Base-by-base conservation (phyloP, 1,140 invertebrate species). In the Tetraneura akinire region DNA sequence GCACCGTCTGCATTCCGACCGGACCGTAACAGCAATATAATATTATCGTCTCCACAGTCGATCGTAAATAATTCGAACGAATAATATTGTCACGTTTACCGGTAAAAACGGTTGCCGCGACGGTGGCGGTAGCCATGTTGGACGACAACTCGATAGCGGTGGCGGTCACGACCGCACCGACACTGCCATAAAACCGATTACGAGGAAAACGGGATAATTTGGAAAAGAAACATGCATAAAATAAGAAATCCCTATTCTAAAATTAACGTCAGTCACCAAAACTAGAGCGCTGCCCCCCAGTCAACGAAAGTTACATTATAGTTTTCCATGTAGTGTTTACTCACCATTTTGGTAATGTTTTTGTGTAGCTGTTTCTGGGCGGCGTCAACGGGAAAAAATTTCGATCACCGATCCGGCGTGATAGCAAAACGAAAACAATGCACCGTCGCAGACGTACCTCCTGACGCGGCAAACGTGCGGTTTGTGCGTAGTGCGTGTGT, bases 301-400 rank as follows among this genome's bases (percentile, higher is more conserved):
- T n/a, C n/a, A n/a, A n/a, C n/a, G n/a, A n/a, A n/a, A n/a, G n/a
- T n/a, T n/a, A n/a, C n/a, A n/a, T n/a, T n/a, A n/a, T n/a, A n/a
- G n/a, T n/a, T n/a, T n/a, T n/a, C n/a, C n/a, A n/a, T n/a, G n/a
- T 21, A 6, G 32, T 14, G 21, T 4, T 32, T 16, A 57, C 73
- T 76, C 73, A 76, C 73, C 73, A 76, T 76, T 57, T 76, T 76
- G 1, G 29, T 76, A 32, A 55, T 76, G 51, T 45, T 73, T 4
- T 26, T 29, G 32, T 4, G 3, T 37, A 4, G 32, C 32, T 4
- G 3, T 37, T 37, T 3, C 32, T 37, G 18, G 73, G 11, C 23
- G 23, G 21, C 53, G 73, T 74, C n/a, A 29, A 32, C 45, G 51
- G 55, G 26, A 42, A 76, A 76, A 23, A 4, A 10, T 8, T 47